A percentile compares a stretch with the other conserved stretches of the same genome.
phyloP scores from a whole-genome alignment of 2,113 vertebrate genomes.

The Nyctereutes procyonoides region DNA sequence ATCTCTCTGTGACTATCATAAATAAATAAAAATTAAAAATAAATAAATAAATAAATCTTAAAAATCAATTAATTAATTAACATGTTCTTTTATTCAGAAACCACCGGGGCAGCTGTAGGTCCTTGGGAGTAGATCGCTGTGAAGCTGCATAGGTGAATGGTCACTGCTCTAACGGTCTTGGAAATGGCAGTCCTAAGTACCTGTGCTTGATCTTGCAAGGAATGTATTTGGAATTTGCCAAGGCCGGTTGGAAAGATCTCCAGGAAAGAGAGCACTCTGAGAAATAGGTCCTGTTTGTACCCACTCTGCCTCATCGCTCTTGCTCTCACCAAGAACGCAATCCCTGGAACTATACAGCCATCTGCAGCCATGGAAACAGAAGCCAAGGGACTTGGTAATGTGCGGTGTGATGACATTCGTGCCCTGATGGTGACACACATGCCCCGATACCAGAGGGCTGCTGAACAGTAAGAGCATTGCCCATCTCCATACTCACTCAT shows the following conservation, averaged over 20 bases:
- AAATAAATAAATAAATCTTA: too few relatives aligned
- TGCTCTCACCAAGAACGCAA: fast-evolving
- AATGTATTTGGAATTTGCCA: fast-evolving
- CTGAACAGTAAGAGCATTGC: fast-evolving
- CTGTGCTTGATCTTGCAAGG: background rate
- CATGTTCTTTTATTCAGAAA: background rate
- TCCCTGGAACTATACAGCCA: fast-evolving
- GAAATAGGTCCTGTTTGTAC: background rate
- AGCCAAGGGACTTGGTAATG: fast-evolving
- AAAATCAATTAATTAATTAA: too few relatives aligned
- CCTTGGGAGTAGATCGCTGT: fast-evolving
- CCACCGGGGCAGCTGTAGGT: fast-evolving
- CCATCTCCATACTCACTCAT: fast-evolving
- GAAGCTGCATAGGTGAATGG: background rate
- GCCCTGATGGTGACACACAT: background rate
- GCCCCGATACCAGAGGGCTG: fast-evolving
- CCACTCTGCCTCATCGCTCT: background rate
- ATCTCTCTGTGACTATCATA: too few relatives aligned
- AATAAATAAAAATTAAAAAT: too few relatives aligned
- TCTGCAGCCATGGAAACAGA: fast-evolving
- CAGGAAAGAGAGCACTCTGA: background rate
- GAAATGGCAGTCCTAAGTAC: fast-evolving
- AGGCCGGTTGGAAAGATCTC: background rate
- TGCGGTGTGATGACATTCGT: fast-evolving
- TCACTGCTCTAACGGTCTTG: too few relatives aligned